Base-by-base conservation (phyloP, 1,140 invertebrate species). In the Micrasema longulum region DNA sequence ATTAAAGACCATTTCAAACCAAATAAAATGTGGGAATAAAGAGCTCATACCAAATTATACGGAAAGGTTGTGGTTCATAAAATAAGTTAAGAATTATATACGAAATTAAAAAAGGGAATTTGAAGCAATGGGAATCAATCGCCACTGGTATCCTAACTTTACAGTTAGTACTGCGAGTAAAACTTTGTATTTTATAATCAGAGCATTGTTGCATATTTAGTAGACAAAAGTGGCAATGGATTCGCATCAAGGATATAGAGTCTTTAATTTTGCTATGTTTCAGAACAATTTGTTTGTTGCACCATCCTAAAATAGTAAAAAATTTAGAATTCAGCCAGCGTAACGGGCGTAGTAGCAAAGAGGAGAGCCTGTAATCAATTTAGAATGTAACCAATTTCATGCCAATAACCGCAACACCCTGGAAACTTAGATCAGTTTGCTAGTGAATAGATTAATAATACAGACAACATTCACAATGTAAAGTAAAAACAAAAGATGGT, bases 351-450 rank as follows among this genome's bases (percentile, higher is more conserved):
- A 87, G 86, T 88, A 91, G 91, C 91, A 92, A 92, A 92, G 91
- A 93, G 91, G 91, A 92, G 91, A 92, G 89, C 90, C 91, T 91
- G 89, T 91, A 89, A 88, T 88, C 86, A 86, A 87, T 82, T 83
- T 80, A 71, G 79, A 81, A 84, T 80, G 82, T 81, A 43, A 63
- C 26, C 16, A 60, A 36, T 35, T 60, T 60, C 57, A 26, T 84
- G 84, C 83, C 83, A 84, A 85, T 85, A 82, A 76, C 72, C 81
- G 80, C 81, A 83, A 82, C 83, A 83, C 83, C 83, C 83, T 84
- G 83, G 84, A 74, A 84, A 66, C 57, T 82, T 81, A 84, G 82
- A 84, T 83, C 83, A 82, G 81, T 83, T 70, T 60, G 64, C 64
- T 66, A 70, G 66, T 66, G 26, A 64, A 71, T 66, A 67, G 36